phyloP scores from a whole-genome alignment of 2,888 invertebrate species.

The Trachelus tabidus region DNA sequence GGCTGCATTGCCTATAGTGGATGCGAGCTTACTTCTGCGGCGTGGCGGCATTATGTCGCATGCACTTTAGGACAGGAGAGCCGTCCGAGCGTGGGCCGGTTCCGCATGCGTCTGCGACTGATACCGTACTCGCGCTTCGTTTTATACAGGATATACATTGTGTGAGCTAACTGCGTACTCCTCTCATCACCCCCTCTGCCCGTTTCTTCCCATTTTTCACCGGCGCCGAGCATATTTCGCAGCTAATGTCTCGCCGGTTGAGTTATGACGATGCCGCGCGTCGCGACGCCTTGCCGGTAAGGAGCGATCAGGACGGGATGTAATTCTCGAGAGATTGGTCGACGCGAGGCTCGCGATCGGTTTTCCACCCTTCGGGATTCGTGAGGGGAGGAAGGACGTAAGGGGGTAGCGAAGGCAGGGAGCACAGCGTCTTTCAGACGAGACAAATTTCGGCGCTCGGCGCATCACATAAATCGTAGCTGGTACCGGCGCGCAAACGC shows the following conservation, averaged over 20 bases:
- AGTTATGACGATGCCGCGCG: background rate
- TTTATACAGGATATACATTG: background rate
- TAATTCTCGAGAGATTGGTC: background rate
- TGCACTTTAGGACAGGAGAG: background rate
- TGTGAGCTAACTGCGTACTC: background rate
- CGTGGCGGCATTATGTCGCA: background rate
- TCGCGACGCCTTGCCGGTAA: background rate
- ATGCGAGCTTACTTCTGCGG: background rate
- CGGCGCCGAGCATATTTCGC: background rate
- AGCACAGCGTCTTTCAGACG: background rate
- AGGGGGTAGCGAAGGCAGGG: background rate
- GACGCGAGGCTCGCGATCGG: background rate
- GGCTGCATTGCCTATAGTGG: background rate
- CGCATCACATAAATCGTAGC: conserved; percentile 32
- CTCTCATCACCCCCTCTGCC: background rate
- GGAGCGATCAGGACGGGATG: background rate
- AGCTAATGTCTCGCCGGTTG: background rate
- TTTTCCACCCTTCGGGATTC: background rate
- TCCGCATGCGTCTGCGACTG: background rate
- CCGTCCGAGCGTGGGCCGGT: background rate
- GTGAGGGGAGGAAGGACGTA: no score
- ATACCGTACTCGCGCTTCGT: background rate
- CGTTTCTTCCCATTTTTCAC: background rate
- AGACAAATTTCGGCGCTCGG: conserved; percentile 41
- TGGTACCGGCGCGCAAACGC: background rate